phyloP scores from a whole-genome alignment of 1,140 invertebrate species.

The Brachionus rotundiformis region DNA sequence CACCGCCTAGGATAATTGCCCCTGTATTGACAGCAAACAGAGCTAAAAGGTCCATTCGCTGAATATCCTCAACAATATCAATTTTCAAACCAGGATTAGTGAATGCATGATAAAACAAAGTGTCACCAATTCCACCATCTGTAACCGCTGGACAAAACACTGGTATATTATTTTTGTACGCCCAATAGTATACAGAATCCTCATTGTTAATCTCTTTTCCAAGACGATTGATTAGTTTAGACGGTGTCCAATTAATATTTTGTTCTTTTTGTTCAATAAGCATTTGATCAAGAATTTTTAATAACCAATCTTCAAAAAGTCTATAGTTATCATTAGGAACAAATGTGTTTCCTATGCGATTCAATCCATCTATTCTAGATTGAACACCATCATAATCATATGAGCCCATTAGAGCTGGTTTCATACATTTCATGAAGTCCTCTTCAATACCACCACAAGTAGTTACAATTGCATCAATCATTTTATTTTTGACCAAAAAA shows the following conservation, averaged over 20 bases:
- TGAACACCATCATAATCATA: constrained; percentile 75
- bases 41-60: constrained; percentile 84
- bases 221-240: constrained; percentile 77
- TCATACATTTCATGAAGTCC: constrained; percentile 97
- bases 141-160: constrained; percentile 96
- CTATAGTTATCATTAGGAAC: constrained; percentile 99
- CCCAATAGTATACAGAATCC: constrained; percentile 96
- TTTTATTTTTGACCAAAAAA: constrained; percentile 79
- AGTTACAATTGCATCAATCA: constrained; percentile 94
- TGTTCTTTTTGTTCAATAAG: constrained; percentile 79
- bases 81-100: constrained; percentile 82
- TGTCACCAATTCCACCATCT: constrained; percentile 96
- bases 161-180: constrained; percentile 93
- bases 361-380: constrained; percentile 85
- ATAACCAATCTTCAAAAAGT: constrained; percentile 95
- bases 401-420: constrained; percentile 86
- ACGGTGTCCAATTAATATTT: constrained; percentile 87
- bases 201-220: constrained; percentile 87
- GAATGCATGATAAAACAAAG: constrained; percentile 98
- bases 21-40: constrained; percentile 87
- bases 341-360: constrained; percentile 93
- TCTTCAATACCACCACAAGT: constrained; percentile 97
- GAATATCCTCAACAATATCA: constrained; percentile 82
- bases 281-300: constrained; percentile 88
- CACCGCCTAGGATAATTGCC: constrained; percentile 93